A percentile compares a stretch with the other conserved stretches of the same genome.
Evolutionary conservation across 2,797 vertebrate genomes (phyloP).

Genomic region (Rousettus madagascariensis): DNA sequence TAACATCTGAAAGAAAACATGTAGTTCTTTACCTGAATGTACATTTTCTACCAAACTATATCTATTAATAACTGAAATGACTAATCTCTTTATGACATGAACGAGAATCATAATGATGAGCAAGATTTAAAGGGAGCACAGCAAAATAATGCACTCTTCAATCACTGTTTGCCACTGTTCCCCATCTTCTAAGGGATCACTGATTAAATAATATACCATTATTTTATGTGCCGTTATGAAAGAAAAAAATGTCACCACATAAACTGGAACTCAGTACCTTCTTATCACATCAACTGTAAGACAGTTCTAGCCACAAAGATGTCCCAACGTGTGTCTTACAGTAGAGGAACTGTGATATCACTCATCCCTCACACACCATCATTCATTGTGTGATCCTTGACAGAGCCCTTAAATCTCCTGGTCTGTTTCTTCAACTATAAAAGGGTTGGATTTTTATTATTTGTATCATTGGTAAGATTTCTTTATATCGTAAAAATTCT

Average conservation of each 20-base stretch:
- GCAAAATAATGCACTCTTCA: not conserved
- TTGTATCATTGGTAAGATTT: not conserved
- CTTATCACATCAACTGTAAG: not conserved
- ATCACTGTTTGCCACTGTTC: not conserved
- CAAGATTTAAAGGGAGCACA: not conserved
- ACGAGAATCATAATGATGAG: not conserved
- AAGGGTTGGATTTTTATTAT: not conserved
- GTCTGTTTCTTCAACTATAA: not conserved
- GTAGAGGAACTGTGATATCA: not conserved
- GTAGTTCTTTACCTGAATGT: not conserved
- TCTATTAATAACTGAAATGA: not conserved
- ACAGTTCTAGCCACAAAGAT: not conserved
- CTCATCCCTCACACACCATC: not conserved
- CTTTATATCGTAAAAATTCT: not conserved
- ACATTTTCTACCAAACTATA: not conserved
- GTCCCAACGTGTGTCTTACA: not conserved
- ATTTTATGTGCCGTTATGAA: not conserved
- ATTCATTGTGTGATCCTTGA: not conserved
- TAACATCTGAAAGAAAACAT: conserved; percentile 3
- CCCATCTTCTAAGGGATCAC: not conserved
- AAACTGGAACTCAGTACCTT: not conserved
- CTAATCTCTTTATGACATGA: not conserved
- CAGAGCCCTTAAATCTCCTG: not conserved
- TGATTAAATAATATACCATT: not conserved
- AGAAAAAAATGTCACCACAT: not conserved